Conservation (phyloP, 1,140 invertebrate species). For the Amphibalanus amphitrite region DNA sequence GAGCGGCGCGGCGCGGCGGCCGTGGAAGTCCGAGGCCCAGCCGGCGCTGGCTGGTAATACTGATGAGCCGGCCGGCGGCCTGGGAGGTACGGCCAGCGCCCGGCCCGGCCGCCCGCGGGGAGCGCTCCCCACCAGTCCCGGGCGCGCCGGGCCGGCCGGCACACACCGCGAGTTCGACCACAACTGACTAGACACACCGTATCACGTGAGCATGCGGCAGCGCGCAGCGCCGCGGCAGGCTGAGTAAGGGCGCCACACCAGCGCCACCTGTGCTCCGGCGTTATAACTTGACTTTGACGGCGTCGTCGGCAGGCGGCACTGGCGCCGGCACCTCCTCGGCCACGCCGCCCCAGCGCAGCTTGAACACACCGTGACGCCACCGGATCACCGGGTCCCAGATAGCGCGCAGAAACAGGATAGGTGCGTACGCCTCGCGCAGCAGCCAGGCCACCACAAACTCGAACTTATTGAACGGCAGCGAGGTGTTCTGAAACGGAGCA, state of each 20-base stretch:
- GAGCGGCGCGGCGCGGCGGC: too few relatives aligned
- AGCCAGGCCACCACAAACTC: conserved; percentile 94
- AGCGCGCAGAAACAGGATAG: conserved; percentile 71
- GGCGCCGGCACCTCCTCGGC: conserved; percentile 22
- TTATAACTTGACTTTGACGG: conserved; percentile 1
- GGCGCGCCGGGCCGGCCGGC: too few relatives aligned
- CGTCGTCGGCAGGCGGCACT: background rate
- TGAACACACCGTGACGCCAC: conserved; percentile 78
- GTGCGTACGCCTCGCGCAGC: conserved; percentile 72
- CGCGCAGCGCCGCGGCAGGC: too few relatives aligned
- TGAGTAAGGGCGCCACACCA: background rate
- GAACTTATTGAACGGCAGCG: conserved; percentile 85
- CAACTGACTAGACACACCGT: background rate
- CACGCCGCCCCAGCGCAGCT: conserved; percentile 80
- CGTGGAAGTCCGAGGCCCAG: too few relatives aligned
- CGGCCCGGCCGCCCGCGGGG: too few relatives aligned
- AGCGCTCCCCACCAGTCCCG: too few relatives aligned
- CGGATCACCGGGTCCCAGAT: conserved; percentile 62
- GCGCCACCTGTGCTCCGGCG: background rate
- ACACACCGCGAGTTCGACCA: too few relatives aligned
- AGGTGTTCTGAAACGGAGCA: conserved; percentile 50
- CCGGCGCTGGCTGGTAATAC: too few relatives aligned
- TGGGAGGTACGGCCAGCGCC: too few relatives aligned
- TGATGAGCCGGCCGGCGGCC: too few relatives aligned
- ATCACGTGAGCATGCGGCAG: background rate